Conservation (phyloP, 2,797 vertebrate species). For the Pyrocephalus nanus region DNA sequence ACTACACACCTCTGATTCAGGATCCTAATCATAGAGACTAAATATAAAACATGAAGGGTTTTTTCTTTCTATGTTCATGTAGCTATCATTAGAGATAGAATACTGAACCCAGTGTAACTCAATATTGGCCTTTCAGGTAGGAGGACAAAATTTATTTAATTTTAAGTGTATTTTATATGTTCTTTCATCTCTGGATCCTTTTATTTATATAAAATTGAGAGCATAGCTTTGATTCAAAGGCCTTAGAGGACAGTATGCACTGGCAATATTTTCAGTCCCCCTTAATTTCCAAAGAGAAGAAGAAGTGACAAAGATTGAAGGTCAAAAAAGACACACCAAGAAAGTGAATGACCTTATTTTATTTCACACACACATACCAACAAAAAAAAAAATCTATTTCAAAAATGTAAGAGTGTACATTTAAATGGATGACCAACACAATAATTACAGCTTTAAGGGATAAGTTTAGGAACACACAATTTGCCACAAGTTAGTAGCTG, state of each 20-base stretch:
- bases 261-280: not conserved
- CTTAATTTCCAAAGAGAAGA: not conserved
- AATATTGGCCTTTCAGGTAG: not conserved
- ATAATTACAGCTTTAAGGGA: not conserved
- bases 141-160: not conserved
- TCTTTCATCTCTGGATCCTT: not conserved
- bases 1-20: not conserved
- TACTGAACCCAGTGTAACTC: not conserved
- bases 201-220: not conserved
- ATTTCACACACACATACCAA: not conserved
- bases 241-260: not conserved
- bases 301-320: not conserved
- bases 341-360: not conserved
- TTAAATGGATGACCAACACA: not conserved
- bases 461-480: not conserved
- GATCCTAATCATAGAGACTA: not conserved
- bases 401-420: not conserved
- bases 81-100: not conserved
- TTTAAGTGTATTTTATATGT: not conserved
- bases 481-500: not conserved
- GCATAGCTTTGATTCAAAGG: not conserved
- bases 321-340: not conserved
- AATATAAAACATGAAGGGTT: fast-evolving
- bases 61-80: not conserved
- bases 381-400: not conserved